Conservation (phyloP, 2,888 invertebrate species). For the Cheilosia vernalis region DNA sequence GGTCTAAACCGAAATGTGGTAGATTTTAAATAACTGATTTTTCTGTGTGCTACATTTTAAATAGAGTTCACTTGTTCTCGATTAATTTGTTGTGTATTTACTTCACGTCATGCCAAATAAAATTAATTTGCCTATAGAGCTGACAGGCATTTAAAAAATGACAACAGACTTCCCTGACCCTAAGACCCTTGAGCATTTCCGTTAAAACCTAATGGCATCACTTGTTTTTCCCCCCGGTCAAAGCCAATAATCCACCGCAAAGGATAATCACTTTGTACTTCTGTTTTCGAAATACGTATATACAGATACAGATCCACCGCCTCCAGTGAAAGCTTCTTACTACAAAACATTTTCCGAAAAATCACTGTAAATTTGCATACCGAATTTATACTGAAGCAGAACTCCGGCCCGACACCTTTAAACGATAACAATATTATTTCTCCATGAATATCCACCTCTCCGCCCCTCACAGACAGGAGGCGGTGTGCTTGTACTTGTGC, state of each 20-base stretch:
- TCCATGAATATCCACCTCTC: constrained; percentile 28
- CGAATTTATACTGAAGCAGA: constrained; percentile 50
- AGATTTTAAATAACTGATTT: no score
- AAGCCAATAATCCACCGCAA: neutral
- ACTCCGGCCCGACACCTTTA: constrained; percentile 43
- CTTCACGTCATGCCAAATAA: no score
- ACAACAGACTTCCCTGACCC: no score
- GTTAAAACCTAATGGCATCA: neutral
- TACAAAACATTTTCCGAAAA: constrained; percentile 15
- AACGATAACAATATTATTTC: constrained; percentile 62
- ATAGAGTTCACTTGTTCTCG: no score
- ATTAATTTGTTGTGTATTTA: no score
- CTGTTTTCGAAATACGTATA: neutral
- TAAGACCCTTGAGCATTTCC: no score
- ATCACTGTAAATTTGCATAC: constrained; percentile 58
- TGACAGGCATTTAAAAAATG: no score
- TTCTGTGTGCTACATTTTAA: no score
- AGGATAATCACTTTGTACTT: constrained; percentile 1
- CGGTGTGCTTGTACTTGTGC: neutral
- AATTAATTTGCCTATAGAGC: no score
- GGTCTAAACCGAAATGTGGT: no score
- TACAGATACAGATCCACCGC: neutral
- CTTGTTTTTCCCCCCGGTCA: neutral
- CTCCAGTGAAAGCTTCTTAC: neutral
- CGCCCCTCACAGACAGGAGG: neutral